A percentile compares a stretch with the other conserved stretches of the same genome.
Evolutionary conservation across 2,113 vertebrate genomes (phyloP).

Genomic region (Tychaedon coryphoeus): DNA sequence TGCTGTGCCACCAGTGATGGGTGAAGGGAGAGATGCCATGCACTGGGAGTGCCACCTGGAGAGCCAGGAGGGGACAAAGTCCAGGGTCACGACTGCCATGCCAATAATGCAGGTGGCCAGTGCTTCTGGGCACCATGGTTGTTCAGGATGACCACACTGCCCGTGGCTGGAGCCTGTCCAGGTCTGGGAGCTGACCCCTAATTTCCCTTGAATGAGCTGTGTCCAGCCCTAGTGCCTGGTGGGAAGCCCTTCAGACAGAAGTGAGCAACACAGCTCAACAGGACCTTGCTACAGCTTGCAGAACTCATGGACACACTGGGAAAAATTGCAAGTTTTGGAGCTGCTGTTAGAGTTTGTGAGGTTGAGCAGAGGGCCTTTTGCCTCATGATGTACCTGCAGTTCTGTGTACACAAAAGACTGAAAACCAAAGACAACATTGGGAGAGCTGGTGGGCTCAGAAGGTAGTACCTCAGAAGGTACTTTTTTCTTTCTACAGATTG

Average conservation of each 20-base stretch:
- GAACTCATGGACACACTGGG: background rate
- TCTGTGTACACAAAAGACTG: background rate
- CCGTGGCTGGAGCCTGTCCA: background rate
- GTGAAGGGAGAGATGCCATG: rapidly evolving
- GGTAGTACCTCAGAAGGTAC: background rate
- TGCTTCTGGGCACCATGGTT: background rate
- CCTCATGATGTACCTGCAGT: background rate
- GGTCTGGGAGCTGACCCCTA: background rate
- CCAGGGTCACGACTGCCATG: background rate
- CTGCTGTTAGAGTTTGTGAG: background rate
- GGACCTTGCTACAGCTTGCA: background rate
- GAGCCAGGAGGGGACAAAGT: background rate
- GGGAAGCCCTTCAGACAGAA: background rate
- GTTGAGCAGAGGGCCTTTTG: background rate
- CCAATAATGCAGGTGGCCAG: background rate
- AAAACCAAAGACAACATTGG: background rate
- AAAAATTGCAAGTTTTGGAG: background rate
- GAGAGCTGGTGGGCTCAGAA: background rate
- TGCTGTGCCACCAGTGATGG: background rate
- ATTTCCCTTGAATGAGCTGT: background rate
- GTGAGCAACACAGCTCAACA: background rate
- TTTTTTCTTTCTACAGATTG: background rate
- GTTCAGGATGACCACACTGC: background rate
- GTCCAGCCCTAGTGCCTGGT: background rate
- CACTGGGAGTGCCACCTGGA: rapidly evolving